Conservation (phyloP, 2,113 vertebrate genomes). For the Notarius lentiginosus region DNA sequence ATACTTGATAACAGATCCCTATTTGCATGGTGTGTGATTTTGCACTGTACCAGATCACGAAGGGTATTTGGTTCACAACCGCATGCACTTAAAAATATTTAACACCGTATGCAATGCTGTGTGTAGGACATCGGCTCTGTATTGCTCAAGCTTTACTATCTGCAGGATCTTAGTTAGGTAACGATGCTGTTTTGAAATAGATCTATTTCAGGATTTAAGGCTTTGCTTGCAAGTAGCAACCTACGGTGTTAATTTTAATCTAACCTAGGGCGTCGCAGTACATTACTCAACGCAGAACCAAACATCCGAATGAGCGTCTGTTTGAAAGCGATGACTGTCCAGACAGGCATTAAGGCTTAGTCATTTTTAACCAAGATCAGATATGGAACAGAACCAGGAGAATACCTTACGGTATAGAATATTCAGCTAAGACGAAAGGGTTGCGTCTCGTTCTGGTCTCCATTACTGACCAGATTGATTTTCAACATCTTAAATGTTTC, state of each 20-base stretch:
- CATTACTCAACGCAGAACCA: constrained; percentile 3
- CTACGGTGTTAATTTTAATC: constrained; percentile 1
- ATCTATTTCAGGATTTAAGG: constrained; percentile 15
- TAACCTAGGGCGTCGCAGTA: not conserved
- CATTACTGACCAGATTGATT: constrained; percentile 40
- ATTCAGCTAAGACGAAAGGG: not conserved
- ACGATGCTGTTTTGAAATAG: constrained; percentile 18
- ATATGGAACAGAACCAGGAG: not conserved
- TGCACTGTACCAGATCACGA: too few species aligned
- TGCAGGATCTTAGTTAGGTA: not conserved
- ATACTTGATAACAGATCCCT: not conserved
- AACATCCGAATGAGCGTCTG: not conserved
- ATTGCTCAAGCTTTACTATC: not conserved
- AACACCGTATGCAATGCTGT: not conserved
- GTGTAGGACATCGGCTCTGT: not conserved
- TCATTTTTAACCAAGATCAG: not conserved
- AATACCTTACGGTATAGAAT: not conserved
- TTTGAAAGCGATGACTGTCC: not conserved
- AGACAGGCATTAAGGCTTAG: not conserved
- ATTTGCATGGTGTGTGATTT: not conserved
- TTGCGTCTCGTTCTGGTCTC: not conserved
- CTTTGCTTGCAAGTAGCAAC: constrained; percentile 28
- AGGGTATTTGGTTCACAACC: not conserved
- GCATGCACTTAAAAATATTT: not conserved
- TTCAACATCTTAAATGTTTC: constrained; percentile 38